These are phyloP conservation scores for Hippoglossus hippoglossus DNA, from an alignment of 2,797 vertebrate genomes.

Conservation along the genomic window DNA sequence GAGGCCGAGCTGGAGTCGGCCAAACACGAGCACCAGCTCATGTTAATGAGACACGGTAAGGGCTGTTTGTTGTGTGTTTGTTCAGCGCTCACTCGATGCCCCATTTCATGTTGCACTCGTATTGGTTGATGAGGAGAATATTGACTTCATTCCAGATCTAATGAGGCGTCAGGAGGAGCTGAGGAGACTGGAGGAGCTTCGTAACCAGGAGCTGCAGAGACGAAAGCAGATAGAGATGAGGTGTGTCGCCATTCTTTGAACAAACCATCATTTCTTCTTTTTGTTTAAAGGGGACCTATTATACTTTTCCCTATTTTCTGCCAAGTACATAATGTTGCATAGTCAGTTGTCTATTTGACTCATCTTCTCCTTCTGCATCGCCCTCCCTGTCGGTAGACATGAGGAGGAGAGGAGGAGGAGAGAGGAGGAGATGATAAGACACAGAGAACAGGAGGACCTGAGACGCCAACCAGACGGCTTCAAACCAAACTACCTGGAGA, in stretches of 20 bases:
- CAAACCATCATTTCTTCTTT: not conserved
- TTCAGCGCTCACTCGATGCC: too few species aligned
- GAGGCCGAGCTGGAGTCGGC: constrained; percentile 98
- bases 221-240: constrained; percentile 97
- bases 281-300: not conserved
- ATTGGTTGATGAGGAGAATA: too few species aligned
- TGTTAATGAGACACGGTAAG: constrained; percentile 98
- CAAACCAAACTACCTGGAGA: constrained; percentile 93
- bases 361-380: too few species aligned
- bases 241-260: constrained; percentile 69
- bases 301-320: not conserved
- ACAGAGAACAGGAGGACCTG: constrained; percentile 92
- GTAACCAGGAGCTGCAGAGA: constrained; percentile 97
- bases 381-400: constrained; percentile 81
- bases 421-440: constrained; percentile 94
- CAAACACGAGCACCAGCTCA: constrained; percentile 97
- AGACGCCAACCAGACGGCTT: constrained; percentile 91
- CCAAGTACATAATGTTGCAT: too few species aligned
- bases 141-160: constrained; percentile 85
- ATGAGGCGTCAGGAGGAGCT: constrained; percentile 98
- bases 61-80: not conserved
- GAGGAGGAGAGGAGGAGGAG: constrained; percentile 95
- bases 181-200: constrained; percentile 94
- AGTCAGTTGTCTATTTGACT: too few species aligned
- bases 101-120: not conserved